Conservation (phyloP, 2,797 vertebrate genomes). For the Margarornis squamiger region DNA sequence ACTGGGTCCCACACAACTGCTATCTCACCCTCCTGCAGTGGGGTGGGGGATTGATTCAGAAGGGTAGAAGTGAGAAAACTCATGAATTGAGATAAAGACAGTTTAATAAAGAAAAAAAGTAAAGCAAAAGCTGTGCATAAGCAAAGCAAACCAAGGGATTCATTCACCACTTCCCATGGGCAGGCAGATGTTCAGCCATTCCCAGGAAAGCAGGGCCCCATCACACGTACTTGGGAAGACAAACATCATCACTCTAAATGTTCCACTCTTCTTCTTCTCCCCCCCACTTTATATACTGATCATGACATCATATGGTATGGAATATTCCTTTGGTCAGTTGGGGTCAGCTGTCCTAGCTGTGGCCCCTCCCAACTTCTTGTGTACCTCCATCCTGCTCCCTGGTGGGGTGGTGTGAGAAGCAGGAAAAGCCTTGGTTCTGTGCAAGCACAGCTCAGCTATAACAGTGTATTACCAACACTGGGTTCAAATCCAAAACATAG, state of each 20-base stretch:
- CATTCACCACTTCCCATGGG: neutral
- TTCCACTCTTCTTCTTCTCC: neutral
- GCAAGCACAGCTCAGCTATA: neutral
- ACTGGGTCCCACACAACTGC: neutral
- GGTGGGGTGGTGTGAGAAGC: neutral
- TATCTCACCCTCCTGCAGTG: neutral
- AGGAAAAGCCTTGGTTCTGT: neutral
- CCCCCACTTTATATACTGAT: neutral
- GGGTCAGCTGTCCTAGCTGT: neutral
- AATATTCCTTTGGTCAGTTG: neutral
- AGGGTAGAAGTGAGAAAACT: neutral
- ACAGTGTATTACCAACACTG: neutral
- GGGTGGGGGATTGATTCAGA: neutral
- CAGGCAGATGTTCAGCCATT: neutral
- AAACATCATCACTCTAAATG: fast-evolving
- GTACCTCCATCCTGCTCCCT: neutral
- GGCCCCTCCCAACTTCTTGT: neutral
- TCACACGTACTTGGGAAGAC: neutral
- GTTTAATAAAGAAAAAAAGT: neutral
- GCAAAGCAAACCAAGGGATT: neutral
- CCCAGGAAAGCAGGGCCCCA: neutral
- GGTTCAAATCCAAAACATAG: neutral
- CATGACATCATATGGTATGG: neutral
- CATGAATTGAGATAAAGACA: neutral
- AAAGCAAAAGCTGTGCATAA: neutral